Evolutionary conservation across 2,888 invertebrate species (phyloP).

Genomic region (Falcaria lacertinaria): DNA sequence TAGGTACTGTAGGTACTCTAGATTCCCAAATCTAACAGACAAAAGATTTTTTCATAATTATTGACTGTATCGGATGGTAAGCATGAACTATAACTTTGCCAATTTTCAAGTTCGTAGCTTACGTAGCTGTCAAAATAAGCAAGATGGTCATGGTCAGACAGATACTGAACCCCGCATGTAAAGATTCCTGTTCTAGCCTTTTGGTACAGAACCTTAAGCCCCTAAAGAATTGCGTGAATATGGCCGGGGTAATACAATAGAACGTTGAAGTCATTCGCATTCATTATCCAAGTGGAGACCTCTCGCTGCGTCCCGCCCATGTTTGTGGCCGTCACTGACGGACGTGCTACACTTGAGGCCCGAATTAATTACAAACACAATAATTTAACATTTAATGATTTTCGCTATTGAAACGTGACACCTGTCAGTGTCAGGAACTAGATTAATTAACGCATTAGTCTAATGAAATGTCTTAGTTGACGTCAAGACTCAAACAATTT

Average conservation of each 20-base stretch:
- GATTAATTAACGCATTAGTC: neutral
- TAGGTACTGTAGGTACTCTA: too few species aligned
- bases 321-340: conserved; percentile 39
- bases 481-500: too few species aligned
- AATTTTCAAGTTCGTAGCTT: too few species aligned
- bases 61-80: too few species aligned
- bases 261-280: conserved; percentile 34
- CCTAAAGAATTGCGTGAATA: conserved; percentile 40
- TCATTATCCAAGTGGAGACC: conserved; percentile 41
- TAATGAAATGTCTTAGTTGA: neutral
- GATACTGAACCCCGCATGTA: too few species aligned
- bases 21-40: too few species aligned
- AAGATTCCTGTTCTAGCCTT: too few species aligned
- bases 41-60: too few species aligned
- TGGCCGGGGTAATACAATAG: conserved; percentile 38
- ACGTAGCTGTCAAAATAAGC: too few species aligned
- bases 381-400: conserved; percentile 1
- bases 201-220: too few species aligned
- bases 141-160: too few species aligned
- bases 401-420: conserved; percentile 1
- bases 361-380: conserved; percentile 1
- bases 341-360: conserved; percentile 28
- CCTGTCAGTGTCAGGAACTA: neutral
- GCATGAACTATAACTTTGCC: too few species aligned
- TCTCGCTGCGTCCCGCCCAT: conserved; percentile 28